These are phyloP conservation scores for Zhuqinia jingwanae DNA, from an alignment of 2,888 invertebrate species.

Conservation along the genomic window DNA sequence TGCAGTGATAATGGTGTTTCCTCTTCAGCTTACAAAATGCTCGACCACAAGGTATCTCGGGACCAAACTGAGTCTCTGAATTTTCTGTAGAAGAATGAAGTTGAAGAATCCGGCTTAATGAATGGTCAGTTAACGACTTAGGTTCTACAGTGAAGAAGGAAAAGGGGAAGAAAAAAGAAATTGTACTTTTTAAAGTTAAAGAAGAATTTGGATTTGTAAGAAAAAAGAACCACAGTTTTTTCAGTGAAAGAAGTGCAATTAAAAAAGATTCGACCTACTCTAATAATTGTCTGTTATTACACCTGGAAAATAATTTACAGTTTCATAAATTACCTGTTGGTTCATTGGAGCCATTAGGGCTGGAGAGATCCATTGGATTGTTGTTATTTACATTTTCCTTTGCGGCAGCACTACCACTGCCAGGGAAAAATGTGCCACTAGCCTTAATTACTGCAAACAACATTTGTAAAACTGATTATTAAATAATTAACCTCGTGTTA, in stretches of 20 bases:
- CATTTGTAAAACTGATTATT: no score
- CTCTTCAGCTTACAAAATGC: slow-evolving; percentile 91
- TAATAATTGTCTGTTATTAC: background rate
- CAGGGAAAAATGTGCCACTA: slow-evolving; percentile 94
- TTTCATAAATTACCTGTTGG: slow-evolving; percentile 11
- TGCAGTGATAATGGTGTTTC: slow-evolving; percentile 90
- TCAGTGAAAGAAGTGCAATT: slow-evolving; percentile 31
- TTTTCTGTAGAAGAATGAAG: slow-evolving; percentile 77
- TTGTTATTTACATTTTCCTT: slow-evolving; percentile 76
- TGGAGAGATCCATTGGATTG: slow-evolving; percentile 78
- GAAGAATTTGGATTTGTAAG: slow-evolving; percentile 40
- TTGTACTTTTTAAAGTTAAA: slow-evolving; percentile 41
- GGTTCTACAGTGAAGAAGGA: slow-evolving; percentile 74
- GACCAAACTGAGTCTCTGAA: slow-evolving; percentile 82
- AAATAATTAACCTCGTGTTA: no score
- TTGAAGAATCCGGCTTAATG: slow-evolving; percentile 79
- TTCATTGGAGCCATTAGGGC: slow-evolving; percentile 75
- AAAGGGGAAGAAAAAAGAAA: slow-evolving; percentile 54
- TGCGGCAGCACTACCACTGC: slow-evolving; percentile 85
- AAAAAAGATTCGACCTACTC: slow-evolving; percentile 14
- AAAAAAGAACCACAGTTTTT: slow-evolving; percentile 1
- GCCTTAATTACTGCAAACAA: slow-evolving; percentile 93
- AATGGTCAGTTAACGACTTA: slow-evolving; percentile 79
- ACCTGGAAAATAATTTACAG: no score
- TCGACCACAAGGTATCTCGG: slow-evolving; percentile 86